Base-by-base conservation (phyloP, 2,888 invertebrate species). In the Philhelius pedissequus region DNA sequence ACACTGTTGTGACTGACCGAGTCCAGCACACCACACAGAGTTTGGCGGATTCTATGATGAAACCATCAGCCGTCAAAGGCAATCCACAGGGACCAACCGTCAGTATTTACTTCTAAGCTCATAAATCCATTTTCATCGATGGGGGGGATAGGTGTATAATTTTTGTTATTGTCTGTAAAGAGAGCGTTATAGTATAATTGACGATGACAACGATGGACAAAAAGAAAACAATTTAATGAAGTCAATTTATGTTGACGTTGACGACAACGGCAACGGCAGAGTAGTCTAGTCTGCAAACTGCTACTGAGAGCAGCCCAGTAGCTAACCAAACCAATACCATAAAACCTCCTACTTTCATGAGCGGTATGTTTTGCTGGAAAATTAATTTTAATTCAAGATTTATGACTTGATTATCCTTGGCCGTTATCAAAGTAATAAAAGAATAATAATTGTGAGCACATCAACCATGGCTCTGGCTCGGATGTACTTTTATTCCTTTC, bases 381-480 rank as follows among this genome's bases (percentile, higher is more conserved):
- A 84, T 80, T 80, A 84, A 80, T 84, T 84, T 84, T 79, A 76
- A 80, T 84, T 75, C 54, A 80, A 80, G 84, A 84, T 84, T 84
- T 84, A 84, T 84, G 83, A 75, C 83, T 84, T 84, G 83, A 84
- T 84, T 84, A 84, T 84, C 83, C 75, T 84, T 62, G 32, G 66
- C 75, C 70, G 75, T 84, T 84, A 84, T 79, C 75, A 74, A 20
- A 56, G 79, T 75, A 79, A 84, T 84, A 84, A 84, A 79, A 70
- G 70, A 84, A 75, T 84, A 79, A 75, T 79, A 74, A 38, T 35
- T 70, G 69, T 58, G 40, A 40, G 58, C 43, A 40, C 54, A 71
- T 45, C 71, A 32, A 43, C 27, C 9, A 6, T 18, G 15, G 15
- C 60, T 15, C 11, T 18, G 43, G 27, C 60, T 62, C 18, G 18